Evolutionary conservation across 2,888 invertebrate species (phyloP), one percentile per base, ranked within the genome.

Genomic region (Pachycephus smyrnensis): DNA sequence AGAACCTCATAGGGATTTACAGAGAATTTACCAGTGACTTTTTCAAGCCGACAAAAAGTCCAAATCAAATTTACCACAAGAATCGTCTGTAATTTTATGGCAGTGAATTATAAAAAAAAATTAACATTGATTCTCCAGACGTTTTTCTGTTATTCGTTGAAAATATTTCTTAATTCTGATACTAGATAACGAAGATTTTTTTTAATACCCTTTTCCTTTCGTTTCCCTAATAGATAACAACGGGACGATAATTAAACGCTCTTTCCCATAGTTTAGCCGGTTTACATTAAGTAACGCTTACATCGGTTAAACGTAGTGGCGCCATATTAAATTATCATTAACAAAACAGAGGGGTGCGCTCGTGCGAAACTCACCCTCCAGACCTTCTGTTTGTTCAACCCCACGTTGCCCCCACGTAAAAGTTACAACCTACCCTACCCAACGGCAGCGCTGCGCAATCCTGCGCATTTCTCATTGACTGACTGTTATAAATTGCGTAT

Each of bases 291-390:
- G 77, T 75, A 79, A 76, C 82, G 82, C 78, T 82, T 84, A 79
- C 80, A 76, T 79, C 82, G 80, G 79, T n/a, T 6, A 30, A 69
- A 23, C 33, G 76, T 73, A 79, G 69, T 35, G 69, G 73, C 76
- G 75, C 74, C 80, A 78, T 82, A 85, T 87, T 86, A 85, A 86
- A 88, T 88, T 87, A 84, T 88, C 84, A 83, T 84, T 84, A 83
- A 82, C 86, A 85, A 86, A 87, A 86, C 85, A 85, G 69, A 81
- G 83, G 76, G 77, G 68, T 75, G 12, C 68, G 23, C 23, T 55
- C 9, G 9, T 23, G 55, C 55, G 55, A 23, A 55, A 55, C 23
- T 55, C 55, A 55, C 23, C 55, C 55, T 55, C 23, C 55, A 23
- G 55, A 55, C 23, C 23, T 55, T 55, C 9, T 55, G 55, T 23